Evolutionary conservation across 1,140 invertebrate species (phyloP).

Genomic region (Habropoda laboriosa): DNA sequence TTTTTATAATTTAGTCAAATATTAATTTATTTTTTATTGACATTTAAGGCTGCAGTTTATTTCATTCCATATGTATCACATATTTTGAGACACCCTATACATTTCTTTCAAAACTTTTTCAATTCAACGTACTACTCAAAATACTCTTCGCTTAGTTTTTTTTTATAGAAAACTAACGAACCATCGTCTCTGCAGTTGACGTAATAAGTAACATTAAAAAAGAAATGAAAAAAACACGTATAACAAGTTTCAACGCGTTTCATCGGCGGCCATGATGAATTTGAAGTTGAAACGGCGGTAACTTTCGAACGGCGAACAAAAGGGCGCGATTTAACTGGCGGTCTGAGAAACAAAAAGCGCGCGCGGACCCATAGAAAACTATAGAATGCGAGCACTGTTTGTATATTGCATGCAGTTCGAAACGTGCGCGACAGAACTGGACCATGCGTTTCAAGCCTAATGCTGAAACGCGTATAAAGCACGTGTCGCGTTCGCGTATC

Average conservation of each 20-base stretch:
- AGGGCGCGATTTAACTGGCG: constrained; percentile 33
- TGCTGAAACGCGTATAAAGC: constrained; percentile 48
- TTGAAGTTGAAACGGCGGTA: constrained; percentile 6
- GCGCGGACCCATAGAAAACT: constrained; percentile 26
- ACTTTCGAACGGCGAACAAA: constrained; percentile 24
- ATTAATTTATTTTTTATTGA: background rate
- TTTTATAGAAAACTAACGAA: no score
- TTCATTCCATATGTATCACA: no score
- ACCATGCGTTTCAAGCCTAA: constrained; percentile 61
- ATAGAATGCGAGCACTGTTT: background rate
- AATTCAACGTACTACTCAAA: no score
- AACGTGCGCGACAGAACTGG: constrained; percentile 59
- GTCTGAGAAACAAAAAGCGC: constrained; percentile 31
- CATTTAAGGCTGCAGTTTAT: no score
- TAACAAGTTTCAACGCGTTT: background rate
- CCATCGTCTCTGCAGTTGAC: no score
- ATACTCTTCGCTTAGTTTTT: no score
- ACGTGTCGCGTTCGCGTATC: constrained; percentile 60
- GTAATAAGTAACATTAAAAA: background rate
- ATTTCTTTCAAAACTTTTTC: no score
- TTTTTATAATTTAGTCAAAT: background rate
- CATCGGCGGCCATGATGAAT: background rate
- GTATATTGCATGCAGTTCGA: constrained; percentile 23
- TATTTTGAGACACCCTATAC: no score
- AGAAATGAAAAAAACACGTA: background rate